Base-by-base conservation (phyloP, 2,888 invertebrate genomes). In the Lypha dubia region DNA sequence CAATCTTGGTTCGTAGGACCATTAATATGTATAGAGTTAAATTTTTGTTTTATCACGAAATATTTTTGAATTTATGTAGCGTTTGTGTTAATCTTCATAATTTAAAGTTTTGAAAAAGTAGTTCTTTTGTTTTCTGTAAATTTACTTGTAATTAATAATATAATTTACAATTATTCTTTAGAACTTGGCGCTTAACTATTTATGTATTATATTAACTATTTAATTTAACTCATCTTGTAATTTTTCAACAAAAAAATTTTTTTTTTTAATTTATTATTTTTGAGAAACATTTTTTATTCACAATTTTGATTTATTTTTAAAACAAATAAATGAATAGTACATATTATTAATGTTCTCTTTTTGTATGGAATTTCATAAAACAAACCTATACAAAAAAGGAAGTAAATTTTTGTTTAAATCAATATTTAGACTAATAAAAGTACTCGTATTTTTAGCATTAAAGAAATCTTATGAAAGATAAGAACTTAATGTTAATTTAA, bases 241-340 rank as follows among this genome's bases (percentile, higher is more conserved):
- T 17, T 17, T 46, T 17, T n/a, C 8, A 46, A 46, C 17, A 5
- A n/a, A 46, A 46, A n/a, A n/a, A n/a, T n/a, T n/a, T n/a, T n/a
- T 17, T 46, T 46, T 17, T 7, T 46, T 17, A 44, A 17, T 17
- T n/a, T 17, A 46, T 17, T 17, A 46, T n/a, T 46, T 46, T n/a
- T 11, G 8, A 15, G 17, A 46, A 46, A 46, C 9, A 49, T 22
- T 0, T 20, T 49, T 22, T 49, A 49, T 20, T 49, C 22, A 20
- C 22, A 20, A 49, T 60, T 51, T 74, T 62, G 44, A 80, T 83
- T 83, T 83, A 80, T 77, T 83, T 85, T 68, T 77, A 85, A 83
- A 83, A 85, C 80, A 85, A 80, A 76, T 82, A 62, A 79, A 46
- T 46, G n/a, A 85, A 77, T 80, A 46, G 17, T 46, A 46, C 46